Percentiles rank a stretch among this genome's conserved stretches.
Evolutionary conservation across 2,113 vertebrate genomes (phyloP).

Genomic region (Sapajus apella): DNA sequence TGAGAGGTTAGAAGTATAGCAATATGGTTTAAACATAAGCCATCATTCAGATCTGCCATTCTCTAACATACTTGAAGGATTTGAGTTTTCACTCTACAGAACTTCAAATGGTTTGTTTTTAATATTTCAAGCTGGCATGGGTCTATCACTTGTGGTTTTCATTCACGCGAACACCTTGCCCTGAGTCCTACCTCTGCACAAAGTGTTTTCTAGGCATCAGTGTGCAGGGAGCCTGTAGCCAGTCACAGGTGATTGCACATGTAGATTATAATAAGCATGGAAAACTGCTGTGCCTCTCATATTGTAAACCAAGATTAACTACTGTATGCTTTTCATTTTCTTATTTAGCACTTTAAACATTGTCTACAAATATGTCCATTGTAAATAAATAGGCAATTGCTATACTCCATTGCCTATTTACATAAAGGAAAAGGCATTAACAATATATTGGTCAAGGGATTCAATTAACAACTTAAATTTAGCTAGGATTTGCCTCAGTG

Average conservation of each 20-base stretch:
- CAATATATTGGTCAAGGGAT: slow-evolving; percentile 73
- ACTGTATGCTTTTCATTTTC: neutral
- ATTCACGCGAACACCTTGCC: neutral
- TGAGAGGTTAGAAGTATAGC: neutral
- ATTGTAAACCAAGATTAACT: neutral
- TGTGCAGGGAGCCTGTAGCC: neutral
- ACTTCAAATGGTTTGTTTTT: neutral
- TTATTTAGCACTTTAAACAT: slow-evolving; percentile 45
- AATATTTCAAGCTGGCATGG: neutral
- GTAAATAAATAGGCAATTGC: slow-evolving; percentile 59
- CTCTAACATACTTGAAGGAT: neutral
- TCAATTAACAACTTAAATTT: slow-evolving; percentile 73
- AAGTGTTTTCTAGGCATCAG: neutral
- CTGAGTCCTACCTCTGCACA: neutral
- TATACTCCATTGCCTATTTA: slow-evolving; percentile 53
- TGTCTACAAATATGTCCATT: slow-evolving; percentile 67
- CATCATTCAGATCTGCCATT: neutral
- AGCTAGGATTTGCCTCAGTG: slow-evolving; percentile 71
- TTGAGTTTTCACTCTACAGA: neutral
- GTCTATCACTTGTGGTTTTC: neutral
- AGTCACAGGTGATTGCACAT: neutral
- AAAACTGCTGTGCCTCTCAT: neutral
- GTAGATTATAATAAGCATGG: neutral
- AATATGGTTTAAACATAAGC: neutral
- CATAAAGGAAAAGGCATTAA: slow-evolving; percentile 80